A percentile compares a stretch with the other conserved stretches of the same genome.
These are phyloP conservation scores for Numida meleagris DNA, from an alignment of 2,113 vertebrate genomes.

Conservation along the genomic window DNA sequence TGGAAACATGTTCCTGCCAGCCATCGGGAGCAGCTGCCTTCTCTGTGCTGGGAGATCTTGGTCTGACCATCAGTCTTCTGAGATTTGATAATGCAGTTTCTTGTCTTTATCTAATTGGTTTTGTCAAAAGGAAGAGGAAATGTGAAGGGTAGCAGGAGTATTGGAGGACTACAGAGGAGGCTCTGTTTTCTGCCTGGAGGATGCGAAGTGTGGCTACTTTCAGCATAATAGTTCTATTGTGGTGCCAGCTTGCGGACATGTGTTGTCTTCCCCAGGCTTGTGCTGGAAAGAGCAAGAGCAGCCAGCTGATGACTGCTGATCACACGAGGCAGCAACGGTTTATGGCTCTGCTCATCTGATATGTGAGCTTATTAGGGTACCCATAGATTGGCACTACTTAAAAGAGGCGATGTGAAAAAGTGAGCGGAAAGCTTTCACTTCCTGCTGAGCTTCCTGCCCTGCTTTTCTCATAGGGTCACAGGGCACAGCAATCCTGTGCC, in stretches of 20 bases:
- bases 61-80: background rate
- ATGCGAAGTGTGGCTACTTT: background rate
- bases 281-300: constrained; percentile 21
- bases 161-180: background rate
- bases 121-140: background rate
- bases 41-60: background rate
- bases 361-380: background rate
- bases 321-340: background rate
- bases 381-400: background rate
- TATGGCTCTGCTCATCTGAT: background rate
- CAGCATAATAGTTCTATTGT: constrained; percentile 20
- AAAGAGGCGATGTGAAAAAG: background rate
- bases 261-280: background rate
- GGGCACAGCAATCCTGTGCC: background rate
- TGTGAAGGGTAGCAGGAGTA: background rate
- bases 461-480: background rate
- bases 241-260: background rate
- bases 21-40: background rate
- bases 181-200: constrained; percentile 7
- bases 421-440: background rate
- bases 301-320: background rate
- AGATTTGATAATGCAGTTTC: background rate
- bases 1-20: background rate
- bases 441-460: background rate
- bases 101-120: background rate